Evolutionary conservation across 2,888 invertebrate genomes (phyloP).

Genomic region (Amphipoea lucens): DNA sequence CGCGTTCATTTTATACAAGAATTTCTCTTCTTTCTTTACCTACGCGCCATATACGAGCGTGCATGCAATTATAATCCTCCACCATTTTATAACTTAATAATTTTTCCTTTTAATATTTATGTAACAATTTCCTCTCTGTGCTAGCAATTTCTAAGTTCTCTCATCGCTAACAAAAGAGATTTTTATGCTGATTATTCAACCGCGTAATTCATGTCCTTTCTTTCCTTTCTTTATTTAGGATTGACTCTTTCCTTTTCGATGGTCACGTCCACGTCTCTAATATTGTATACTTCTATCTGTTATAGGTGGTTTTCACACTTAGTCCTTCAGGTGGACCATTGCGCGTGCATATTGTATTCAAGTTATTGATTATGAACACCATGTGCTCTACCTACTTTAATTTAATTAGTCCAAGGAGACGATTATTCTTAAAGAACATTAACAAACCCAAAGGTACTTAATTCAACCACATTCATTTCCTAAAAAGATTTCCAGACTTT

Average conservation of each 20-base stretch:
- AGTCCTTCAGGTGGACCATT: background rate
- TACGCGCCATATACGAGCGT: background rate
- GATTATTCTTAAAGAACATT: background rate
- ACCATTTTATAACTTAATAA: constrained; percentile 9
- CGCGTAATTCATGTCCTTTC: constrained; percentile 13
- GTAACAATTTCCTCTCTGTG: constrained; percentile 1
- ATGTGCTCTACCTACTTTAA: background rate
- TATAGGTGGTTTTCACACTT: background rate
- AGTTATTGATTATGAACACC: background rate
- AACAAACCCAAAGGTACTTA: background rate
- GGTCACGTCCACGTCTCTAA: background rate
- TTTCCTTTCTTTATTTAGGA: constrained; percentile 12
- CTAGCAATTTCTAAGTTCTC: constrained; percentile 4
- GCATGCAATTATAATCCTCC: constrained; percentile 3
- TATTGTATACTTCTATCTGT: background rate
- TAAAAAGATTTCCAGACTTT: constrained; percentile 32
- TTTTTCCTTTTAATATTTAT: constrained; percentile 1
- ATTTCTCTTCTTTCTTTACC: constrained; percentile 26
- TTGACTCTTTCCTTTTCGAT: constrained; percentile 2
- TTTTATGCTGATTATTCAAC: constrained; percentile 33
- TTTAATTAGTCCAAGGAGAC: background rate
- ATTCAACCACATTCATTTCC: constrained; percentile 21
- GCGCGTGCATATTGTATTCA: background rate
- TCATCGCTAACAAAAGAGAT: constrained; percentile 16
- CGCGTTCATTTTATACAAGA: constrained; percentile 48